A percentile compares a stretch with the other conserved stretches of the same genome.
phyloP scores from a whole-genome alignment of 2,888 invertebrate species.

The Frankliniella intonsa region DNA sequence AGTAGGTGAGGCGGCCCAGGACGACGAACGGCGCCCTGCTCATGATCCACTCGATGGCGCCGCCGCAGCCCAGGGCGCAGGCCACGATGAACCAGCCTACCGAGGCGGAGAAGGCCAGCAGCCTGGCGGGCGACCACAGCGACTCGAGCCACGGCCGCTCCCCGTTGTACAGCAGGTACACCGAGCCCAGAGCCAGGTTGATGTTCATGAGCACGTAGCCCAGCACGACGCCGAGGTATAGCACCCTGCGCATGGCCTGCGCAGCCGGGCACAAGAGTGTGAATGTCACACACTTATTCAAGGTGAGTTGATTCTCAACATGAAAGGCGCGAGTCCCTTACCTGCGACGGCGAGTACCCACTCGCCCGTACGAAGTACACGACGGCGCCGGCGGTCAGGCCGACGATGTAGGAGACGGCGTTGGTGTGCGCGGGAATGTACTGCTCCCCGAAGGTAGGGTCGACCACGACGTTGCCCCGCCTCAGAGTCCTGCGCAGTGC shows the following conservation, averaged over 20 bases:
- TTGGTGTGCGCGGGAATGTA: background rate
- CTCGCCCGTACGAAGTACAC: background rate
- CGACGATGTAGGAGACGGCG: background rate
- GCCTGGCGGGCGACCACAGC: background rate
- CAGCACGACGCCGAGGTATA: background rate
- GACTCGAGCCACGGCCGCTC: background rate
- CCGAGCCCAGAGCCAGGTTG: background rate
- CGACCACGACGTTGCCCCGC: background rate
- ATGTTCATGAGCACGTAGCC: background rate
- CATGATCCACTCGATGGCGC: background rate
- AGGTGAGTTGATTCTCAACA: no score
- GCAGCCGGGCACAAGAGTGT: background rate
- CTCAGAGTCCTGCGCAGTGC: background rate
- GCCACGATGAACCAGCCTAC: background rate
- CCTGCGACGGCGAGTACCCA: background rate
- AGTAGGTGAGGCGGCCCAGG: background rate
- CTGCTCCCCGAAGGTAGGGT: background rate
- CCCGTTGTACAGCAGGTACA: background rate
- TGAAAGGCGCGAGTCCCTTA: background rate
- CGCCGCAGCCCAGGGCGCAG: conserved; percentile 9
- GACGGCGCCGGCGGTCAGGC: background rate
- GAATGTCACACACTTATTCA: no score
- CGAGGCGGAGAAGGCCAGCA: background rate
- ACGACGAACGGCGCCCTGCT: background rate
- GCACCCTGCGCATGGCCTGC: background rate